A percentile compares a stretch with the other conserved stretches of the same genome.
Evolutionary conservation across 2,797 vertebrate genomes (phyloP).

Genomic region (Melopsittacus undulatus): DNA sequence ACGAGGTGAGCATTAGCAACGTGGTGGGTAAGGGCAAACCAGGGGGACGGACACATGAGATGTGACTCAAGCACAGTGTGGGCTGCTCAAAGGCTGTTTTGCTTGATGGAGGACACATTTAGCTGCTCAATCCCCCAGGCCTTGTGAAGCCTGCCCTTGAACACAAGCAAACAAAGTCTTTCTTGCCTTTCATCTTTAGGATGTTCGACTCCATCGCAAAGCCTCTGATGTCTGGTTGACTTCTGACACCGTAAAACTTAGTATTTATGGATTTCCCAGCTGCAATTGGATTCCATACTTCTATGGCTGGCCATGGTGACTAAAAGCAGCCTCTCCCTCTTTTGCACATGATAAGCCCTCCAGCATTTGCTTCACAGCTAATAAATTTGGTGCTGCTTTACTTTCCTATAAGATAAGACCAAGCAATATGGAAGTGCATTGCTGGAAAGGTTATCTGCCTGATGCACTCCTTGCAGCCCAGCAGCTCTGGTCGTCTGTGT

Average conservation of each 20-base stretch:
- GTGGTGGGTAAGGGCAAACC: not conserved
- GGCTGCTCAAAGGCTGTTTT: not conserved
- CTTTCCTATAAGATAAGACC: not conserved
- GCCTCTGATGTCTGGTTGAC: not conserved
- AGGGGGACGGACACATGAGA: not conserved
- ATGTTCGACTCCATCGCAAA: not conserved
- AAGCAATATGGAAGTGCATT: not conserved
- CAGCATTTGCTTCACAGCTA: not conserved
- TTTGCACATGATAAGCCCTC: not conserved
- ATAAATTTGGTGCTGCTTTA: not conserved
- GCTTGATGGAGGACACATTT: not conserved
- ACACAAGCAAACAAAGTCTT: not conserved
- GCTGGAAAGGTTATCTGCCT: not conserved
- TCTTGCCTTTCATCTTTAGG: not conserved
- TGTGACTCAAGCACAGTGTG: not conserved
- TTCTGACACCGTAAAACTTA: fast-evolving
- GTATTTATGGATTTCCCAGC: not conserved
- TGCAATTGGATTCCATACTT: not conserved
- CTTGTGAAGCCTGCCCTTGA: not conserved
- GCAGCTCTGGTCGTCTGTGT: fast-evolving
- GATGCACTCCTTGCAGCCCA: not conserved
- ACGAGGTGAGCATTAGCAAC: not conserved
- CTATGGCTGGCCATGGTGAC: fast-evolving
- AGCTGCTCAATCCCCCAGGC: not conserved
- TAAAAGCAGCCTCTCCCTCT: not conserved